Percentiles rank a stretch among this genome's conserved stretches.
phyloP scores from a whole-genome alignment of 2,888 invertebrate genomes.

The Spatulosminthurus flaviceps region DNA sequence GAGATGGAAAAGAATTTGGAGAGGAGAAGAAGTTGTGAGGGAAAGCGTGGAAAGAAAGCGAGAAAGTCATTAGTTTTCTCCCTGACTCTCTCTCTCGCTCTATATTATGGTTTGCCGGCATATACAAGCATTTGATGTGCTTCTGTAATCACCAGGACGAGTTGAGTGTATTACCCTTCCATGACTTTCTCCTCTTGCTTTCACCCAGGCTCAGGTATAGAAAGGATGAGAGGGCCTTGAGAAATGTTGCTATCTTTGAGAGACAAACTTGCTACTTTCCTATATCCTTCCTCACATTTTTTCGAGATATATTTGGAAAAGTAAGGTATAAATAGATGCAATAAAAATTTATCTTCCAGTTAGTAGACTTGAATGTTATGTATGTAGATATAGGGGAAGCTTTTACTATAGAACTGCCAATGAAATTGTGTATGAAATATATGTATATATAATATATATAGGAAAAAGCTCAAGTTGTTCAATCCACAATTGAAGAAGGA shows the following conservation, averaged over 20 bases:
- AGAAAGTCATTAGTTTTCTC: constrained; percentile 10
- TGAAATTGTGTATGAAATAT: not conserved
- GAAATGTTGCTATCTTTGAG: no score
- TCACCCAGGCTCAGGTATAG: no score
- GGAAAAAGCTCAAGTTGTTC: not conserved
- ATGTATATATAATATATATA: not conserved
- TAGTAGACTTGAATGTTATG: no score
- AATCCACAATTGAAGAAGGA: not conserved
- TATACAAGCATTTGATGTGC: constrained; percentile 12
- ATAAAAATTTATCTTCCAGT: not conserved
- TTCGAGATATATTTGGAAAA: not conserved
- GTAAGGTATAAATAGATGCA: not conserved
- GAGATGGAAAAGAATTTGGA: no score
- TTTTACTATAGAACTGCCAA: no score
- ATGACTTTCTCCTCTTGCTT: no score
- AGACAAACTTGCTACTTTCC: no score
- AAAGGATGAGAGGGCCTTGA: no score
- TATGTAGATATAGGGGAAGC: no score
- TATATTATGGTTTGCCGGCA: constrained; percentile 14
- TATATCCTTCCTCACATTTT: no score
- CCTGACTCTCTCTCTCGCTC: not conserved
- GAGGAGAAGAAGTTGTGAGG: not conserved
- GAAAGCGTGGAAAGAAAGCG: constrained; percentile 9
- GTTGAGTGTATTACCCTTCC: constrained; percentile 10
- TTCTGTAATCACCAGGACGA: not conserved